Conservation (phyloP, 2,888 invertebrate genomes). For the Standfussiana lucernea region DNA sequence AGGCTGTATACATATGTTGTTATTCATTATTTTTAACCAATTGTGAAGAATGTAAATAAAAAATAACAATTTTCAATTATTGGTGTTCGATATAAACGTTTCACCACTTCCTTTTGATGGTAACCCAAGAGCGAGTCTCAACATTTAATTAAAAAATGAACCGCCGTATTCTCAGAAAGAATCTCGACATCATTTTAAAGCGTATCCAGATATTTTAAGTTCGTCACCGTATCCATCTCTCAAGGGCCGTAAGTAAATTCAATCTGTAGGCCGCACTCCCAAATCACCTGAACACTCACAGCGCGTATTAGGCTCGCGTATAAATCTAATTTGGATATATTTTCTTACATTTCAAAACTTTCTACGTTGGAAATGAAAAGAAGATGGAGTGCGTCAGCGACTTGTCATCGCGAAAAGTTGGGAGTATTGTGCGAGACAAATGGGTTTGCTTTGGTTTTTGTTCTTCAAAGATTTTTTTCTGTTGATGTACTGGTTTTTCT, state of each 20-base stretch:
- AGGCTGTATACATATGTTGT: background rate
- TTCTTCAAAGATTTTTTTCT: conserved; percentile 2
- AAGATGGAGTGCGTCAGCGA: conserved; percentile 56
- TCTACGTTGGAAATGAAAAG: conserved; percentile 60
- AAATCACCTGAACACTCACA: conserved; percentile 87
- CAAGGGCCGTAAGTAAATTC: conserved; percentile 85
- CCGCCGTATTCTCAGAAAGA: background rate
- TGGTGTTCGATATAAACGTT: background rate
- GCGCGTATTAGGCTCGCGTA: conserved; percentile 81
- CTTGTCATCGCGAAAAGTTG: conserved; percentile 49
- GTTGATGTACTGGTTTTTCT: background rate
- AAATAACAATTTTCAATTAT: background rate
- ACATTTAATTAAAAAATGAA: background rate
- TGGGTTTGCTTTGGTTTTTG: conserved; percentile 44
- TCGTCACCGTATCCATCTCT: conserved; percentile 77
- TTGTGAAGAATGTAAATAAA: background rate
- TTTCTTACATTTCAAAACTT: conserved; percentile 82
- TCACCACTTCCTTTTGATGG: background rate
- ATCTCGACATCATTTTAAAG: conserved; percentile 18
- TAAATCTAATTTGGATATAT: conserved; percentile 88
- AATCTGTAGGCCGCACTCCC: conserved; percentile 88
- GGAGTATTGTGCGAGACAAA: conserved; percentile 43
- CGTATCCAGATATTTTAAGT: conserved; percentile 54
- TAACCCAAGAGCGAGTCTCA: background rate
- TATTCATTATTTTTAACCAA: background rate